Conservation (phyloP, 2,888 invertebrate genomes). For the Metallyticus violacea region DNA sequence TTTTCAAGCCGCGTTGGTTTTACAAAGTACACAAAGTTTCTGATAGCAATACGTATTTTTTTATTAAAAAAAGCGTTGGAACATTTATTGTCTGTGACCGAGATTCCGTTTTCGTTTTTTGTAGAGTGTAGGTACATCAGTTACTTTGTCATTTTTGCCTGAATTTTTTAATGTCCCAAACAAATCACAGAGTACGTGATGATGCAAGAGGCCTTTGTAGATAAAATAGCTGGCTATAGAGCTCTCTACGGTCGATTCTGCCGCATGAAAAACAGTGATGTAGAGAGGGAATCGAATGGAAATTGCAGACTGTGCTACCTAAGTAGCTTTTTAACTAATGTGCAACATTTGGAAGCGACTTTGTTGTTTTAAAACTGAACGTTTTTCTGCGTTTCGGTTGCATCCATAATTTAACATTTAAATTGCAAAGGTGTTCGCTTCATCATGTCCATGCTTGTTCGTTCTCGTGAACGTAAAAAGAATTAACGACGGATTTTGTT, state of each 20-base stretch:
- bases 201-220: background rate
- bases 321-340: background rate
- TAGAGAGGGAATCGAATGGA: background rate
- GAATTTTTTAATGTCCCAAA: background rate
- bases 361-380: background rate
- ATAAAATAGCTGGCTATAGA: background rate
- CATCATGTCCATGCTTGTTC: background rate
- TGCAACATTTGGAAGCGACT: background rate
- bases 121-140: background rate
- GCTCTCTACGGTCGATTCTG: background rate
- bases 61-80: background rate
- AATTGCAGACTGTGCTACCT: background rate
- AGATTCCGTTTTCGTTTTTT: background rate
- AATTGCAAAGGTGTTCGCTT: background rate
- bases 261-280: background rate
- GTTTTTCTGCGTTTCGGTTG: background rate
- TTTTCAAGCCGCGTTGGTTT: background rate
- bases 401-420: background rate
- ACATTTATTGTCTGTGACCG: background rate
- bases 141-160: background rate
- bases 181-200: background rate
- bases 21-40: background rate
- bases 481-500: too few species aligned
- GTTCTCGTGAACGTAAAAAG: background rate
- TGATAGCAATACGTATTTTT: background rate